These are phyloP conservation scores for Tricholaema leucomelas DNA, from an alignment of 2,113 vertebrate species.

Conservation along the genomic window DNA sequence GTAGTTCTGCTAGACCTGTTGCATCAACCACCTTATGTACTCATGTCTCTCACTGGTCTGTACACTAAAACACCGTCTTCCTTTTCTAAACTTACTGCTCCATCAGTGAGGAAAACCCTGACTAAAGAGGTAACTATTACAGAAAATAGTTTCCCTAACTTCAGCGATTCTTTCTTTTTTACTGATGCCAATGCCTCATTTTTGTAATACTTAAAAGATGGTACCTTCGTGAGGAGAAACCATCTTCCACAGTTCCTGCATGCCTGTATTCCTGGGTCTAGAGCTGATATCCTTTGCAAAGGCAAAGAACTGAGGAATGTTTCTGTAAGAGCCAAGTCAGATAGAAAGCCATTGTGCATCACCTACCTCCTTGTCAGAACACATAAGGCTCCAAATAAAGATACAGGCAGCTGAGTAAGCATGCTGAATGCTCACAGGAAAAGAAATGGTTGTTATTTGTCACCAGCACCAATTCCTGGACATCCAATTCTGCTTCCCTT, in stretches of 20 bases:
- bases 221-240: not conserved
- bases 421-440: not conserved
- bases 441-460: not conserved
- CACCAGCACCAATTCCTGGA: not conserved
- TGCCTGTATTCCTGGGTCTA: not conserved
- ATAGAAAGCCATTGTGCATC: not conserved
- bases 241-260: not conserved
- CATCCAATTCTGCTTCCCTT: not conserved
- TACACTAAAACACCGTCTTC: not conserved
- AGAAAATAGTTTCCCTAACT: not conserved
- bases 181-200: not conserved
- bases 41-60: not conserved
- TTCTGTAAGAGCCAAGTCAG: not conserved
- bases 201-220: not conserved
- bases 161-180: not conserved
- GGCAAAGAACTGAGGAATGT: not conserved
- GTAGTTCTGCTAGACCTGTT: not conserved
- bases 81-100: not conserved
- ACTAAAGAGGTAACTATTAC: not conserved
- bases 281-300: not conserved
- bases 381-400: not conserved
- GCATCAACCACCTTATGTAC: not conserved
- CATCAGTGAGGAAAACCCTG: not conserved
- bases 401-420: not conserved
- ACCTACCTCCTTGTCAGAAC: not conserved